phyloP scores from a whole-genome alignment of 2,888 invertebrate genomes.

The Flexamia atlantica region DNA sequence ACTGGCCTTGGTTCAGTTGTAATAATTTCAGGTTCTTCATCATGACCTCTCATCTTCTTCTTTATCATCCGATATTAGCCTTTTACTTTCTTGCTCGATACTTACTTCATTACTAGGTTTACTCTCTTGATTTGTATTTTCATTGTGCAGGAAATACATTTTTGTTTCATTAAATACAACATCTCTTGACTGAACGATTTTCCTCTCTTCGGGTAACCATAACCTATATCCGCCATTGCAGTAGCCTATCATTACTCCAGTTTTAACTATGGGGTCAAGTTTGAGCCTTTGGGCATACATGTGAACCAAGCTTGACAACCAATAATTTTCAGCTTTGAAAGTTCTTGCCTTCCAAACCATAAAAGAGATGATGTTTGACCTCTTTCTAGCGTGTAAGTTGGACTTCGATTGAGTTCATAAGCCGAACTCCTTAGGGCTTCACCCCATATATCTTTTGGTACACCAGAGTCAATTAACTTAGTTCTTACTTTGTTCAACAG shows the following conservation, averaged over 20 bases:
- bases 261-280: constrained; percentile 57
- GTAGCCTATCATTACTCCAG: constrained; percentile 62
- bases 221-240: constrained; percentile 58
- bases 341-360: constrained; percentile 62
- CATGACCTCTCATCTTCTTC: neutral
- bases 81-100: constrained; percentile 19
- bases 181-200: constrained; percentile 62
- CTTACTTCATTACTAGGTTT: neutral
- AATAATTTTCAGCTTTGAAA: constrained; percentile 65
- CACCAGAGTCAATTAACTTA: constrained; percentile 68
- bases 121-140: constrained; percentile 5
- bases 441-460: constrained; percentile 68
- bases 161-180: constrained; percentile 62
- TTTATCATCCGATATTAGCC: neutral
- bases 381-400: constrained; percentile 59
- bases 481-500: constrained; percentile 70
- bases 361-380: constrained; percentile 63
- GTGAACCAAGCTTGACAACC: constrained; percentile 64
- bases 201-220: constrained; percentile 50
- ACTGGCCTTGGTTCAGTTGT: constrained; percentile 11
- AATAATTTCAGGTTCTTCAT: neutral
- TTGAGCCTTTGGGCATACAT: constrained; percentile 58
- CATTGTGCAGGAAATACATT: constrained; percentile 31
- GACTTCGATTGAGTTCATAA: constrained; percentile 68
- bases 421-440: constrained; percentile 68